A percentile compares a stretch with the other conserved stretches of the same genome.
phyloP scores from a whole-genome alignment of 2,113 vertebrate genomes.

The Menura novaehollandiae region DNA sequence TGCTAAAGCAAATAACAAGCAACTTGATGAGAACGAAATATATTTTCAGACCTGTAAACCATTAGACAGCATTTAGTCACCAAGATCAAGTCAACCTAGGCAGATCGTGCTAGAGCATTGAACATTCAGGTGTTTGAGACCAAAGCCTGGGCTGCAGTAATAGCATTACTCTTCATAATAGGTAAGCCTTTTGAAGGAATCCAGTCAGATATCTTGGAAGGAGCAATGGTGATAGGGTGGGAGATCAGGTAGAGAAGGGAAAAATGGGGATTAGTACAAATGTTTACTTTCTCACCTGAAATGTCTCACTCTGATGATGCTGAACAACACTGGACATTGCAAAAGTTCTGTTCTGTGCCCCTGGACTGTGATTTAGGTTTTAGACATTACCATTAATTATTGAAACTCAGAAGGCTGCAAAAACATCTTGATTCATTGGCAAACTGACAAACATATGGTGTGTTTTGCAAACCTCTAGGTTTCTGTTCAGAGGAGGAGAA shows the following conservation, averaged over 20 bases:
- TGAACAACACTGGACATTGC: slow-evolving; percentile 36
- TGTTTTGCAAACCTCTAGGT: slow-evolving; percentile 76
- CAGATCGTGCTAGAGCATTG: background rate
- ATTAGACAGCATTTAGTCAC: background rate
- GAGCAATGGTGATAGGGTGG: background rate
- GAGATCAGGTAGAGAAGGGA: background rate
- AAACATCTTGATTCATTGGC: slow-evolving; percentile 84
- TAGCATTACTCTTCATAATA: background rate
- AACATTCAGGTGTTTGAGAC: background rate
- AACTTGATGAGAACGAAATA: background rate
- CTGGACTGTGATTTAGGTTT: slow-evolving; percentile 77
- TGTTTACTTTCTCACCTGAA: slow-evolving; percentile 56
- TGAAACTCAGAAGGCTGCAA: slow-evolving; percentile 77
- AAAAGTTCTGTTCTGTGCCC: slow-evolving; percentile 61
- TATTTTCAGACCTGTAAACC: slow-evolving; percentile 9
- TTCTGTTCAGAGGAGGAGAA: slow-evolving; percentile 75
- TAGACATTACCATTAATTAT: slow-evolving; percentile 83
- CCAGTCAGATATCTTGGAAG: background rate
- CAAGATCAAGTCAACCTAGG: background rate
- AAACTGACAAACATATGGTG: slow-evolving; percentile 84
- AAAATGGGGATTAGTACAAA: background rate
- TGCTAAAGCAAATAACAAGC: background rate
- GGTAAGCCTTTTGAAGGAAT: background rate
- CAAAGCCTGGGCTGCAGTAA: background rate
- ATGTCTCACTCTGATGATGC: slow-evolving; percentile 40